Base-by-base conservation (phyloP, 2,113 vertebrate species). In the Mobula hypostoma region DNA sequence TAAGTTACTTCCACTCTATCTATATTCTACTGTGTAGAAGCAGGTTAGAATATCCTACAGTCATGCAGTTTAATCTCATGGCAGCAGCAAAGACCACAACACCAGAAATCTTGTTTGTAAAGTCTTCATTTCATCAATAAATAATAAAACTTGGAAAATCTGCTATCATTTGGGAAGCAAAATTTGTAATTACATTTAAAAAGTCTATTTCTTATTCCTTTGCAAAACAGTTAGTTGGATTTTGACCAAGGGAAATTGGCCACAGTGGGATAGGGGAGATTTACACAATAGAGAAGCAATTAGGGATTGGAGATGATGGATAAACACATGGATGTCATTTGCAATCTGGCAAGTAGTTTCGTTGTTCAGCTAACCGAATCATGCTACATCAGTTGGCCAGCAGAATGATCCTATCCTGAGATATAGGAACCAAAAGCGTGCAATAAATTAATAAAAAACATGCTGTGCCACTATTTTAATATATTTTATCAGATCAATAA, bases 171-270 rank as follows among this genome's bases (percentile, higher is more conserved):
- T 66, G 61, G 63, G 29, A 68, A 90, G 58, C 56, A 27, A 90
- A 36, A 66, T 29, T 14, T 66, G 24, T 11, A n/a, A n/a, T n/a
- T 63, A 48, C 48, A 48, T 32, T 66, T 66, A n/a, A 90, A 66
- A 90, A 88, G 32, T 66, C n/a, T 66, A 90, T 56, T 63, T 90
- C 63, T 19, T 68, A 90, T 90, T 85, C 48, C 82, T 61, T 27
- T 68, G 61, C 61, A 36, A 90, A 90, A 90, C 85, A 90, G 85
- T 63, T 36, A 68, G 61, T 66, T 90, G 85, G 85, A 90, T 12
- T 68, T 68, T 32, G 85, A 90, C 85, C 61, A 90, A 66, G 36
- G 61, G 85, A 88, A 90, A 90, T 90, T 68, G 85, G 29, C 85
- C 85, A 90, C 29, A 90, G n/a, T 32, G 61, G 61, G 29, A 68